Percentiles rank a stretch among this genome's conserved stretches.
Conservation (phyloP, 1,140 invertebrate genomes). For the Papilio glaucus region DNA sequence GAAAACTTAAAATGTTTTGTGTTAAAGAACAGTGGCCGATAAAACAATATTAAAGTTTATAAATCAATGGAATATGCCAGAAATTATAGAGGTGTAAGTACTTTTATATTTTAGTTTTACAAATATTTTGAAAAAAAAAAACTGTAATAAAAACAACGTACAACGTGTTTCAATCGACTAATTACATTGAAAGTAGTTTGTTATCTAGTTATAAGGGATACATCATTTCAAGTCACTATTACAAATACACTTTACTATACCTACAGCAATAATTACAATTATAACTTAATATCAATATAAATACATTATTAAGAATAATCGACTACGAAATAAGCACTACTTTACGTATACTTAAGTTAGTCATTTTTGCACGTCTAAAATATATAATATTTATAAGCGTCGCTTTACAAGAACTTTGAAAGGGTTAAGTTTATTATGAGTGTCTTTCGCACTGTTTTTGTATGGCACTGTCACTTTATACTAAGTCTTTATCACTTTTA, state of each 20-base stretch:
- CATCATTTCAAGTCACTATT: background rate
- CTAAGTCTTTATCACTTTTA: slow-evolving; percentile 29
- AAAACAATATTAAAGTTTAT: no score
- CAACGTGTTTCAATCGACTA: background rate
- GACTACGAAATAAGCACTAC: slow-evolving; percentile 30
- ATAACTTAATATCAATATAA: slow-evolving; percentile 40
- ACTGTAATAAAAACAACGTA: no score
- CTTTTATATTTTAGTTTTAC: no score
- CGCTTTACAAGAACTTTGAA: slow-evolving; percentile 24
- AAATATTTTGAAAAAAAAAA: no score
- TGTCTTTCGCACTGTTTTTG: slow-evolving; percentile 19
- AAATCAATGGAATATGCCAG: no score
- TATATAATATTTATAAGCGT: slow-evolving; percentile 29
- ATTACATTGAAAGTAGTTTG: background rate
- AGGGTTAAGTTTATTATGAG: slow-evolving; percentile 1
- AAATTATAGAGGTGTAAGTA: no score
- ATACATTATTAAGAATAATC: slow-evolving; percentile 32
- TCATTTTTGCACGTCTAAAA: slow-evolving; percentile 9
- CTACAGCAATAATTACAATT: slow-evolving; percentile 37
- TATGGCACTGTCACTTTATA: slow-evolving; percentile 38
- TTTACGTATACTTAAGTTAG: slow-evolving; percentile 15
- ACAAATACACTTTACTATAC: slow-evolving; percentile 5
- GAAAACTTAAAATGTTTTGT: no score
- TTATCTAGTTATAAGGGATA: background rate
- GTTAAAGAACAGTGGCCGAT: no score